Evolutionary conservation across 2,113 vertebrate genomes (phyloP).

Genomic region (Furnarius figulus): DNA sequence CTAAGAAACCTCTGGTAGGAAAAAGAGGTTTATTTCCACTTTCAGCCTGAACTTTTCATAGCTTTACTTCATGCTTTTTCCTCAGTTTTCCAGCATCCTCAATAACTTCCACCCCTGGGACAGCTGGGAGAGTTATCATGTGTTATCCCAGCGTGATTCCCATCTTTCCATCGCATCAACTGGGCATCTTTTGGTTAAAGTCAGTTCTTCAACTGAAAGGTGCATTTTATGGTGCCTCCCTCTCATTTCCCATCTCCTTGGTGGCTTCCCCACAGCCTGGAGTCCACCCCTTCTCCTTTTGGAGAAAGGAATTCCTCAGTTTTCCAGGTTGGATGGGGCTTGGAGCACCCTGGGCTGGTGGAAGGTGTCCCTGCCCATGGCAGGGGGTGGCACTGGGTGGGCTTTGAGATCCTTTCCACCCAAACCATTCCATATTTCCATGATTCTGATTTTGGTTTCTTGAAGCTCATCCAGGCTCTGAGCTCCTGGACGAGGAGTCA

Average conservation of each 20-base stretch:
- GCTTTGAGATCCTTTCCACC: background rate
- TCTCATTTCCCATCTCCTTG: background rate
- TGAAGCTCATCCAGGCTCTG: background rate
- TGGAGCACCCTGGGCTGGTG: background rate
- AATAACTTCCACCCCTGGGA: background rate
- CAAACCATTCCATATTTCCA: background rate
- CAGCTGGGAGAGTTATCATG: no score
- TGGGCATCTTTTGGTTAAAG: background rate
- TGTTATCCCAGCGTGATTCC: background rate
- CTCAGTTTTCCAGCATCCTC: background rate
- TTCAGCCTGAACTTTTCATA: background rate
- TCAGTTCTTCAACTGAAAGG: background rate
- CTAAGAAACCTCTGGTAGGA: background rate
- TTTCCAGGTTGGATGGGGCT: background rate
- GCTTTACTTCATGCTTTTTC: background rate
- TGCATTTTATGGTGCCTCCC: background rate
- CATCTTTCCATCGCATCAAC: background rate
- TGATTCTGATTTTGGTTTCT: background rate
- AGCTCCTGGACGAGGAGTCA: background rate
- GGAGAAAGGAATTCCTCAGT: background rate
- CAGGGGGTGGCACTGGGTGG: background rate
- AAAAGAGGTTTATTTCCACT: background rate
- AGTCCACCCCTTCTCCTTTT: background rate
- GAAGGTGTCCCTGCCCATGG: background rate
- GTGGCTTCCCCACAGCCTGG: background rate